These are phyloP conservation scores for Halcyon chelicuti DNA, from an alignment of 2,797 vertebrate genomes.

Conservation along the genomic window DNA sequence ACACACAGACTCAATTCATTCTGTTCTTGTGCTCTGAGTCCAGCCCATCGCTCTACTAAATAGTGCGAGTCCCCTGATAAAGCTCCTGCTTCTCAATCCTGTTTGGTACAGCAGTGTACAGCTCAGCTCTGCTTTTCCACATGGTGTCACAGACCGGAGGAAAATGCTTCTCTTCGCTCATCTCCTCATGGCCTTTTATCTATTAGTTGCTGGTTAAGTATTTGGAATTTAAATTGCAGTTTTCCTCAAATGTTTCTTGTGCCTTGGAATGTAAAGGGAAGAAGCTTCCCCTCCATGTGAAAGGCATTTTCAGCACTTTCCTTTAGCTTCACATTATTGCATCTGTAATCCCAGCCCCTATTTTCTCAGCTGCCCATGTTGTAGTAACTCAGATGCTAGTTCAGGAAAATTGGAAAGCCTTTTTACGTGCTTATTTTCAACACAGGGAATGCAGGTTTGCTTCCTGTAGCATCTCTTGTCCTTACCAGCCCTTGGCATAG, in stretches of 20 bases:
- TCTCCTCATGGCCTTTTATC: neutral
- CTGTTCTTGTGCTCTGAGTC: neutral
- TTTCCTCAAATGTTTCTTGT: neutral
- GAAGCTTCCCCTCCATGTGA: neutral
- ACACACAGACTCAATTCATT: rapidly evolving
- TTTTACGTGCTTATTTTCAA: neutral
- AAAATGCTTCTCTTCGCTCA: neutral
- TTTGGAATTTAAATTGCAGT: neutral
- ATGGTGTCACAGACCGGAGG: neutral
- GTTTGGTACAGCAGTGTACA: rapidly evolving
- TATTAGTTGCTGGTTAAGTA: neutral
- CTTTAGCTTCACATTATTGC: neutral
- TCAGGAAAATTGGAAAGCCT: neutral
- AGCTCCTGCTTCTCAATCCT: rapidly evolving
- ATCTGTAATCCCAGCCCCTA: neutral
- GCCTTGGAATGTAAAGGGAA: neutral
- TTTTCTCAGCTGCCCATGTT: neutral
- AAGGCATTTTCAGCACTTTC: neutral
- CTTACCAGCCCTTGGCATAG: neutral
- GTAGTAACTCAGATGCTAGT: neutral
- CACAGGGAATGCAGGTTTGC: neutral
- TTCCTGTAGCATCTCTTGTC: neutral
- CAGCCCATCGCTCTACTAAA: neutral
- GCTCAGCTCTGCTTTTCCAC: neutral
- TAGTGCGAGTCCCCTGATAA: neutral